Evolutionary conservation across 1,140 invertebrate genomes (phyloP).

Genomic region (Trypoxylus dichotomus): DNA sequence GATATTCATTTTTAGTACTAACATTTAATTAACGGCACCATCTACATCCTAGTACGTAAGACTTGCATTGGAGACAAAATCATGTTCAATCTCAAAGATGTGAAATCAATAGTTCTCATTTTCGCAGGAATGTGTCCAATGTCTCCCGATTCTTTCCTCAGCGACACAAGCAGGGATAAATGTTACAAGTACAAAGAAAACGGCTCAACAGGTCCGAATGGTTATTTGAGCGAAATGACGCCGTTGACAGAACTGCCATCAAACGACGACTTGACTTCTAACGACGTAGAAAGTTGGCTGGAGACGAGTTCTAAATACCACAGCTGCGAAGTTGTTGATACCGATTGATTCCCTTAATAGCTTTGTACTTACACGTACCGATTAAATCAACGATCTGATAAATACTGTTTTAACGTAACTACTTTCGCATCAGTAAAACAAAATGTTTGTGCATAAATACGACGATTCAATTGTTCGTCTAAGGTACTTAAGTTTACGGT

Average conservation of each 20-base stretch:
- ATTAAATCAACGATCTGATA: no score
- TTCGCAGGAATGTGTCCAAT: conserved; percentile 43
- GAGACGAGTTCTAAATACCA: conserved; percentile 75
- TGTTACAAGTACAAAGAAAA: conserved; percentile 51
- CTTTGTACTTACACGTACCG: not conserved
- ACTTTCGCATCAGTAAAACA: no score
- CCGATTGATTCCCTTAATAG: conserved; percentile 53
- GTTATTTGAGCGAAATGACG: conserved; percentile 57
- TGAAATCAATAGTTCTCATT: not conserved
- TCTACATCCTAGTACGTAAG: no score
- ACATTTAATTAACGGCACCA: no score
- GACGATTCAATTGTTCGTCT: no score
- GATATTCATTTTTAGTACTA: no score
- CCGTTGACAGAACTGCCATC: conserved; percentile 65
- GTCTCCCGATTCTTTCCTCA: conserved; percentile 50
- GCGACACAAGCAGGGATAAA: conserved; percentile 53
- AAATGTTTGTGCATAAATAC: no score
- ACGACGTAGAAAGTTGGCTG: conserved; percentile 67
- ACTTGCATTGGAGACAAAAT: no score
- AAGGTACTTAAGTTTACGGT: no score
- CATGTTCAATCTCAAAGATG: not conserved
- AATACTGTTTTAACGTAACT: no score
- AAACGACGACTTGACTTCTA: conserved; percentile 65
- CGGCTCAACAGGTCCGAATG: conserved; percentile 46
- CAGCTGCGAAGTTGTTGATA: conserved; percentile 70